These are phyloP conservation scores for Thymelicus acteon DNA, from an alignment of 2,888 invertebrate species.

Conservation along the genomic window DNA sequence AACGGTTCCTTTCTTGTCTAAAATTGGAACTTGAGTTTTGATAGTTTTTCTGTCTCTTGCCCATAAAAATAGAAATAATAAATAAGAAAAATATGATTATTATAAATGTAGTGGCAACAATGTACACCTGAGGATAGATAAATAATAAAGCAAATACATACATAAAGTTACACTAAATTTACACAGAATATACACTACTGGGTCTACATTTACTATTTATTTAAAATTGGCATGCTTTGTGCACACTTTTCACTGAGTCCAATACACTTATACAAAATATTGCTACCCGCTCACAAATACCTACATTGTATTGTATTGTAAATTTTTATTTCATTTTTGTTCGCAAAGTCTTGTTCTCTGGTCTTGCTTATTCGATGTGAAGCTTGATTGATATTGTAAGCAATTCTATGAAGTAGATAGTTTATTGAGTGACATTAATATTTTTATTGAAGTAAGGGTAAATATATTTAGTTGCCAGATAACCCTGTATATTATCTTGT, in stretches of 20 bases:
- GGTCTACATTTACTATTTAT: slow-evolving; percentile 64
- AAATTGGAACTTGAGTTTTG: no score
- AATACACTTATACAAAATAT: slow-evolving; percentile 36
- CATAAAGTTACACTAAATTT: slow-evolving; percentile 20
- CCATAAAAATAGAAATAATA: no score
- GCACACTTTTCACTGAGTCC: slow-evolving; percentile 41
- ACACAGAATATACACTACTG: slow-evolving; percentile 68
- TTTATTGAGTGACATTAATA: slow-evolving; percentile 11
- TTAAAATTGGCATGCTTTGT: slow-evolving; percentile 59
- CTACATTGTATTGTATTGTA: slow-evolving; percentile 36
- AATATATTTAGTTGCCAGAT: slow-evolving; percentile 6
- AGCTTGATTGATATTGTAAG: slow-evolving; percentile 28
- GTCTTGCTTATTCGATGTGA: slow-evolving; percentile 32
- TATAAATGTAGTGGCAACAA: neutral
- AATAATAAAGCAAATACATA: slow-evolving; percentile 10
- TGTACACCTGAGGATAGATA: slow-evolving; percentile 6
- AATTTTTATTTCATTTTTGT: slow-evolving; percentile 32
- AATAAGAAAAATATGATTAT: no score
- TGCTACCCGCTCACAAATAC: slow-evolving; percentile 47
- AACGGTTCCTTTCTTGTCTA: no score
- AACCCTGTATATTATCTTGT: neutral
- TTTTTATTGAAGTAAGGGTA: neutral
- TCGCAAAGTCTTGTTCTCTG: slow-evolving; percentile 30
- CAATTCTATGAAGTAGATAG: slow-evolving; percentile 28
- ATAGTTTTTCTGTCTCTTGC: no score